phyloP scores from a whole-genome alignment of 2,888 invertebrate genomes.

The Lasioglossum morio region DNA sequence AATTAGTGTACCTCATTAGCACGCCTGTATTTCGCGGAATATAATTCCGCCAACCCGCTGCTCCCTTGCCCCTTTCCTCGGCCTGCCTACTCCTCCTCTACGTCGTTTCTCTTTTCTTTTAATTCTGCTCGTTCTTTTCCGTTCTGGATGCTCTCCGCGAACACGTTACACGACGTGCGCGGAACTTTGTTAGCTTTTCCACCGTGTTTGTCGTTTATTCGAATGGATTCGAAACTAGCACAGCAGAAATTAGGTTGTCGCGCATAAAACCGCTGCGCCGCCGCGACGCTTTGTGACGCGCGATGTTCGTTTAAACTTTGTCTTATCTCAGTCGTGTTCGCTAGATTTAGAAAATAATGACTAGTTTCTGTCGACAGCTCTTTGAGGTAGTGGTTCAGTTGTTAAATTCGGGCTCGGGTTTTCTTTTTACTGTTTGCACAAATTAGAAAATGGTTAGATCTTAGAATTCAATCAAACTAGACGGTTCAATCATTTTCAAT shows the following conservation, averaged over 20 bases:
- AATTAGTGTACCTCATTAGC: slow-evolving; percentile 62
- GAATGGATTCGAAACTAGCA: background rate
- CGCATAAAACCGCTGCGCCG: background rate
- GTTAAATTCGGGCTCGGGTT: too few relatives aligned
- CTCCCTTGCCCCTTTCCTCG: background rate
- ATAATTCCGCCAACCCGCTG: slow-evolving; percentile 31
- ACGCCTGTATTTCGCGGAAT: slow-evolving; percentile 49
- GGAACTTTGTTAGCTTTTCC: background rate
- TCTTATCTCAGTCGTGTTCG: background rate
- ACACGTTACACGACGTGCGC: background rate
- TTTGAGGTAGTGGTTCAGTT: too few relatives aligned
- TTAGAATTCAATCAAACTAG: background rate
- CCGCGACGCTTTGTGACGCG: background rate
- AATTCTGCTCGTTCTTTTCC: background rate
- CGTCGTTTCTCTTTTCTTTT: slow-evolving; percentile 2
- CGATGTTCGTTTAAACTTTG: background rate
- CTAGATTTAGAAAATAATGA: too few relatives aligned
- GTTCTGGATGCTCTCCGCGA: background rate
- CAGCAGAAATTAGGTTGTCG: background rate
- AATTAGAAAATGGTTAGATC: too few relatives aligned
- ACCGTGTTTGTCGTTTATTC: background rate
- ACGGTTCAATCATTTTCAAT: background rate
- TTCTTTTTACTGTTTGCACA: too few relatives aligned
- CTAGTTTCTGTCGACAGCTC: too few relatives aligned
- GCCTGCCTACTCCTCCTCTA: background rate